phyloP scores from a whole-genome alignment of 1,140 invertebrate species.

The Hetaerina americana region DNA sequence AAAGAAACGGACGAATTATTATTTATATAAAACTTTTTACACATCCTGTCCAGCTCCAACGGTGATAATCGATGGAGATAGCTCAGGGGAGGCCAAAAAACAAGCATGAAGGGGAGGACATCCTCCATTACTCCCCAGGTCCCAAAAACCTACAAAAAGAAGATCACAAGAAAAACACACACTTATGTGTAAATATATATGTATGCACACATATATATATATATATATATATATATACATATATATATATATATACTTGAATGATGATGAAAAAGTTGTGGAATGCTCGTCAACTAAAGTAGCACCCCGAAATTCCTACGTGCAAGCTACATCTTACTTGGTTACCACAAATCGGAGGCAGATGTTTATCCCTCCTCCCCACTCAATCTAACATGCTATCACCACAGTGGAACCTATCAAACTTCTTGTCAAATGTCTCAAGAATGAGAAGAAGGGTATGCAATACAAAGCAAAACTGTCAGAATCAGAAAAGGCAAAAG shows the following conservation, averaged over 20 bases:
- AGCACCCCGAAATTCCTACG: neutral
- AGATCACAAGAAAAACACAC: neutral
- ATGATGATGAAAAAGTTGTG: neutral
- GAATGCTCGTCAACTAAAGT: neutral
- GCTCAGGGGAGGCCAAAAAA: neutral
- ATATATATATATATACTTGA: neutral
- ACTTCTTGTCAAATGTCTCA: neutral
- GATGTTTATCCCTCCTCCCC: neutral
- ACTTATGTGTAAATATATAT: too few species aligned
- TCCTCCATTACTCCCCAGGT: neutral
- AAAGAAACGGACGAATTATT: neutral
- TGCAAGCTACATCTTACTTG: neutral
- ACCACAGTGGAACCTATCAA: neutral
- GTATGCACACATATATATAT: neutral
- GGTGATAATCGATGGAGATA: neutral
- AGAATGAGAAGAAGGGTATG: neutral
- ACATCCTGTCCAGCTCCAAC: neutral
- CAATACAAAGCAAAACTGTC: neutral
- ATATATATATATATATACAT: neutral
- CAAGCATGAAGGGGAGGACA: neutral
- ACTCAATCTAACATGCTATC: neutral
- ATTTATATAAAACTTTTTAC: neutral
- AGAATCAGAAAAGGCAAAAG: too few species aligned
- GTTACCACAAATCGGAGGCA: neutral
- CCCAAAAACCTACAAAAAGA: neutral